phyloP scores from a whole-genome alignment of 2,797 vertebrate species.

The Protosalanx chinensis region DNA sequence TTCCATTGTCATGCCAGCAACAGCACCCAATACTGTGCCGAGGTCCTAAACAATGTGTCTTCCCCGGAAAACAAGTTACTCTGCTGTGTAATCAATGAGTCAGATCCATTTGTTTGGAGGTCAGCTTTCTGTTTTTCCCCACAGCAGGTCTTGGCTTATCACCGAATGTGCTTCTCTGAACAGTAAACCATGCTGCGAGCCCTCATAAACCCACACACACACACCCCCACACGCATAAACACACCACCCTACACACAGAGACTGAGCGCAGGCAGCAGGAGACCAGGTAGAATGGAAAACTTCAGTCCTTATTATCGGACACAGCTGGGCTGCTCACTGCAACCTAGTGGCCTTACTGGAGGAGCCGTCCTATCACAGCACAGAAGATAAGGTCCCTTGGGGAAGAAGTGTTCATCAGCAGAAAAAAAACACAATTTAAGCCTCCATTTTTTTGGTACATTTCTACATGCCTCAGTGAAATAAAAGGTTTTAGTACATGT shows the following conservation, averaged over 20 bases:
- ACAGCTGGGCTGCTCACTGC: conserved; percentile 18
- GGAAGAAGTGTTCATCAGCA: background rate
- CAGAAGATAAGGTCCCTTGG: background rate
- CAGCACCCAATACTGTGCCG: too few species aligned
- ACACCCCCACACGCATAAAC: background rate
- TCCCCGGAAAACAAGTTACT: background rate
- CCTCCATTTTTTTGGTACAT: background rate
- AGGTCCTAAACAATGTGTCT: background rate
- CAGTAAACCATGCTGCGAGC: background rate
- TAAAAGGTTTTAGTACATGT: background rate
- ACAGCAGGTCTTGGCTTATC: background rate
- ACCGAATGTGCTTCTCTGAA: background rate
- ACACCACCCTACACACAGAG: background rate
- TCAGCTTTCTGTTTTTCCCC: background rate
- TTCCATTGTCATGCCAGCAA: too few species aligned
- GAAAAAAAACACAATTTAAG: background rate
- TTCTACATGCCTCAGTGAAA: background rate
- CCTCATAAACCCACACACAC: background rate
- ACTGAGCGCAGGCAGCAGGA: conserved; percentile 12
- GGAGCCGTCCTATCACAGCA: conserved; percentile 6
- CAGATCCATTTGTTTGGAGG: background rate
- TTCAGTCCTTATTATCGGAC: conserved; percentile 24
- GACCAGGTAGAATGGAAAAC: conserved; percentile 11
- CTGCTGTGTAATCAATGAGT: background rate
- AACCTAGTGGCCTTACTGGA: background rate